phyloP scores from a whole-genome alignment of 2,888 invertebrate genomes.

The Callimorpha dominula region DNA sequence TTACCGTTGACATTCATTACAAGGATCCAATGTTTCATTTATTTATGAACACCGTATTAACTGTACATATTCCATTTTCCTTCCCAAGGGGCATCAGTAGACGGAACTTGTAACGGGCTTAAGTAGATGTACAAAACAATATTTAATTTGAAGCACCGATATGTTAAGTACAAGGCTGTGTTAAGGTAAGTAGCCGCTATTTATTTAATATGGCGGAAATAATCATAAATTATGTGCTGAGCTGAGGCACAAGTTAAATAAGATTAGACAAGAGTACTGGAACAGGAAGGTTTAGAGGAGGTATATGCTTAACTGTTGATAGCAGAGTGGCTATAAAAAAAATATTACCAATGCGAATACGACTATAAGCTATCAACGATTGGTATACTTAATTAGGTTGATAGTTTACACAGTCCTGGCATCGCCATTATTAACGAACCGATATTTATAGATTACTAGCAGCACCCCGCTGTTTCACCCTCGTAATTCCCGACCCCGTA shows the following conservation, averaged over 20 bases:
- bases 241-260: background rate
- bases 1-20: background rate
- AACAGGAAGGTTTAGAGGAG: background rate
- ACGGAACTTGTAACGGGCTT: background rate
- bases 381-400: too few species aligned
- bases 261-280: background rate
- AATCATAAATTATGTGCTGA: background rate
- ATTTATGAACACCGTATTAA: background rate
- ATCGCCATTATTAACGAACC: too few species aligned
- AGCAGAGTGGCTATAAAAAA: background rate
- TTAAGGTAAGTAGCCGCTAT: background rate
- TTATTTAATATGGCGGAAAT: background rate
- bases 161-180: background rate
- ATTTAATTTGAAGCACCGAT: background rate
- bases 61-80: background rate
- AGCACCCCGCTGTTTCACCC: too few species aligned
- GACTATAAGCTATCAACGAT: background rate
- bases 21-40: background rate
- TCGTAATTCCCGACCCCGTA: too few species aligned
- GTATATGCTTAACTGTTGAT: background rate
- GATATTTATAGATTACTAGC: too few species aligned
- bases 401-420: too few species aligned
- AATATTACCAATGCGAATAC: background rate
- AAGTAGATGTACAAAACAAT: background rate
- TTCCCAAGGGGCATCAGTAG: background rate